Conservation (phyloP, 2,113 vertebrate genomes). For the Spilogale gracilis region DNA sequence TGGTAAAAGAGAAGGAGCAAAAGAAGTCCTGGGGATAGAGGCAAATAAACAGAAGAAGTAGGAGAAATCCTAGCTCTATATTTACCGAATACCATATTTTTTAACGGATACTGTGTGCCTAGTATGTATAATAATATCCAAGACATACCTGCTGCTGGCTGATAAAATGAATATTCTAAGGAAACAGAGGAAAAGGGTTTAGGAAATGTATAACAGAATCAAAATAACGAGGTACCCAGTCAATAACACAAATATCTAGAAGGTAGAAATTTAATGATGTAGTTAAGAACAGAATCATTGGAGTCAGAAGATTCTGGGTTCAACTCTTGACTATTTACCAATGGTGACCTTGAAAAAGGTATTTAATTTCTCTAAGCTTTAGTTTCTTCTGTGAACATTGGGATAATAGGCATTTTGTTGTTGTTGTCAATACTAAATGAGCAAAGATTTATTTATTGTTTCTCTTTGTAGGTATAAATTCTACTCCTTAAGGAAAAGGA, state of each 20-base stretch:
- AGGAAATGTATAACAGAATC: neutral
- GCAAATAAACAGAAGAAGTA: neutral
- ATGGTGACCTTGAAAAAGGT: neutral
- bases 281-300: slow-evolving; percentile 29
- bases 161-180: neutral
- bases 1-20: slow-evolving; percentile 10
- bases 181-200: neutral
- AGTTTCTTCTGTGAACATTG: neutral
- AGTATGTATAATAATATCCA: neutral
- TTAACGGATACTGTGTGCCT: neutral
- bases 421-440: neutral
- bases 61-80: neutral
- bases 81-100: neutral
- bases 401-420: neutral
- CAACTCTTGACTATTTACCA: neutral
- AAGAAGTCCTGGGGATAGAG: neutral
- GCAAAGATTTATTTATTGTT: neutral
- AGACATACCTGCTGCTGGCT: neutral
- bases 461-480: slow-evolving; percentile 11
- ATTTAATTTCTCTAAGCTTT: neutral
- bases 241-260: neutral
- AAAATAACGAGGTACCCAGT: neutral
- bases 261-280: neutral
- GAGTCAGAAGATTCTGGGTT: slow-evolving; percentile 13
- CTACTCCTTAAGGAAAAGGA: neutral